Percentiles rank a stretch among this genome's conserved stretches.
These are phyloP conservation scores for Crypturellus tataupa DNA, from an alignment of 2,797 vertebrate genomes.

Conservation along the genomic window DNA sequence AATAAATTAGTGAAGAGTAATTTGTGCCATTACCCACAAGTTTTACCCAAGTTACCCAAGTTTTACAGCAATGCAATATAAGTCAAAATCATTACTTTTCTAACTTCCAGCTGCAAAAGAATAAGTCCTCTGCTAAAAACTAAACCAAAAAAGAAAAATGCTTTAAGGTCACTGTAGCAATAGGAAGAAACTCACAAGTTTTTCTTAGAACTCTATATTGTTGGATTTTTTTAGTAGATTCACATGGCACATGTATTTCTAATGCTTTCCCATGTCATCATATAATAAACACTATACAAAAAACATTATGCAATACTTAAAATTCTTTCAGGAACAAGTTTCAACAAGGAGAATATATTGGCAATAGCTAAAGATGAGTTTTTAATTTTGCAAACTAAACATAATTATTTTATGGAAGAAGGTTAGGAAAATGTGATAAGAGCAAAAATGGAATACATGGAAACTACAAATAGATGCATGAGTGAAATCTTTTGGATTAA, in stretches of 20 bases:
- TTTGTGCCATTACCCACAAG: not conserved
- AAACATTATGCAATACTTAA: not conserved
- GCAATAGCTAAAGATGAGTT: not conserved
- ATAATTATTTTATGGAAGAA: not conserved
- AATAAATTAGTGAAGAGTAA: not conserved
- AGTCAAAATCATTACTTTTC: not conserved
- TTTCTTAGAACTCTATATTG: not conserved
- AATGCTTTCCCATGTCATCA: not conserved
- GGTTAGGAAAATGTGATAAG: not conserved
- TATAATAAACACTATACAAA: not conserved
- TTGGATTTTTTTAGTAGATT: not conserved
- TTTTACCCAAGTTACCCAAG: not conserved
- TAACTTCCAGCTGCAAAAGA: not conserved
- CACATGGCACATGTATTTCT: not conserved
- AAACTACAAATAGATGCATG: not conserved
- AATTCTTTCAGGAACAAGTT: not conserved
- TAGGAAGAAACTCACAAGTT: not conserved
- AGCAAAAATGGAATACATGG: not conserved
- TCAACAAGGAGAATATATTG: not conserved
- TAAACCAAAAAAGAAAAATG: no score
- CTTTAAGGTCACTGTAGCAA: not conserved
- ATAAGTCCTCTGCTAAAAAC: not conserved
- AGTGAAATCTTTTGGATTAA: not conserved
- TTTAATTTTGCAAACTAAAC: not conserved
- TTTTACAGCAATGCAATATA: not conserved